These are phyloP conservation scores for Pipistrellus nathusii DNA, from an alignment of 2,797 vertebrate genomes.

Conservation along the genomic window DNA sequence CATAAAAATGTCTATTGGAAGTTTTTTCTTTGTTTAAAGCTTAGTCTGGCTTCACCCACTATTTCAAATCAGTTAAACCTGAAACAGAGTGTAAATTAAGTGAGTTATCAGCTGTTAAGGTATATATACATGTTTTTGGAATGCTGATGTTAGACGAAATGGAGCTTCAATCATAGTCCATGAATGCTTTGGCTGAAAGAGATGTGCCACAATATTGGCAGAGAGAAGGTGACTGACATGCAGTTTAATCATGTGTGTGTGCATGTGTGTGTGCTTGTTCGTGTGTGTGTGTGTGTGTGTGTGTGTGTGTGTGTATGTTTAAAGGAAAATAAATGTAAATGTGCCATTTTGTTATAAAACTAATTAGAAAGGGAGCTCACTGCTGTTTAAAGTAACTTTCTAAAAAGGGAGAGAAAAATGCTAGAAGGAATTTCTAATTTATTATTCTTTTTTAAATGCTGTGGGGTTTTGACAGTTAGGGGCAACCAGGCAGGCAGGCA, in stretches of 20 bases:
- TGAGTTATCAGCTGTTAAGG: background rate
- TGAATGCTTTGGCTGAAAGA: background rate
- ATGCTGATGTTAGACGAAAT: background rate
- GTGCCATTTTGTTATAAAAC: background rate
- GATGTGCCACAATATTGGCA: background rate
- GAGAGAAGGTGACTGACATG: background rate
- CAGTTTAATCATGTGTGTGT: background rate
- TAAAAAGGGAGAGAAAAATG: background rate
- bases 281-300: background rate
- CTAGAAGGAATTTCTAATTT: background rate
- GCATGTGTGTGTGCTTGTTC: no score
- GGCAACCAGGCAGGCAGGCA: no score
- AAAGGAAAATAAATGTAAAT: background rate
- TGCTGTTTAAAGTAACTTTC: constrained; percentile 36
- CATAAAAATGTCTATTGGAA: background rate
- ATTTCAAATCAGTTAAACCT: background rate
- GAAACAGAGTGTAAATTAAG: background rate
- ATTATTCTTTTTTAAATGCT: background rate
- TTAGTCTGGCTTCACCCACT: background rate
- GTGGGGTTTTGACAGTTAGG: background rate
- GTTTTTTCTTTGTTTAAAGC: background rate
- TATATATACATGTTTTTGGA: background rate
- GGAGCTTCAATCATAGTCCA: background rate
- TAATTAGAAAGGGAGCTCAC: background rate
- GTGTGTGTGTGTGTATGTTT: background rate